Evolutionary conservation across 1,140 invertebrate genomes (phyloP).

Genomic region (Plutomurus gul): DNA sequence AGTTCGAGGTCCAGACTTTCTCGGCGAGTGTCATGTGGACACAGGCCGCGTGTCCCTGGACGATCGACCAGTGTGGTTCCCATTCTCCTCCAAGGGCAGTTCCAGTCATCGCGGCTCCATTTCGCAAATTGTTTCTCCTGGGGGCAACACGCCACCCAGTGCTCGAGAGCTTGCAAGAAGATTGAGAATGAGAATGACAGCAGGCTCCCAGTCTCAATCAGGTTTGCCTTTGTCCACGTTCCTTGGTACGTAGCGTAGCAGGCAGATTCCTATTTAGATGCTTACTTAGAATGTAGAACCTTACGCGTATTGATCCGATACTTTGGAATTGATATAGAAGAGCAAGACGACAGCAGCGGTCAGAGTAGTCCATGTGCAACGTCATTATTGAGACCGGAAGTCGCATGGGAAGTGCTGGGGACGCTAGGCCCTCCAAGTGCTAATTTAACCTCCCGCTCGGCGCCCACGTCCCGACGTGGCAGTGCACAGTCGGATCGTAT

Average conservation of each 20-base stretch:
- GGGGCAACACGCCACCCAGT: conserved; percentile 47
- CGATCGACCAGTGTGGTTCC: conserved; percentile 54
- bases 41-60: conserved; percentile 53
- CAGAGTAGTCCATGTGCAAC: conserved; percentile 53
- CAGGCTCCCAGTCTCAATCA: conserved; percentile 52
- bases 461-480: conserved; percentile 50
- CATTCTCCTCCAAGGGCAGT: conserved; percentile 52
- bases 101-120: conserved; percentile 53
- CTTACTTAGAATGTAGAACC: background rate
- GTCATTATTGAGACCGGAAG: conserved; percentile 52
- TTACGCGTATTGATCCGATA: background rate
- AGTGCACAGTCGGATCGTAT: conserved; percentile 53
- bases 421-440: conserved; percentile 51
- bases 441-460: conserved; percentile 50
- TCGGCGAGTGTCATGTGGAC: conserved; percentile 53
- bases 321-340: conserved; percentile 47
- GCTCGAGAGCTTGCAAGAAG: conserved; percentile 51
- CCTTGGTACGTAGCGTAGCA: conserved; percentile 22
- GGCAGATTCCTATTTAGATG: conserved; percentile 13
- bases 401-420: conserved; percentile 53
- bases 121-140: conserved; percentile 43
- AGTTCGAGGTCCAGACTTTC: conserved; percentile 46
- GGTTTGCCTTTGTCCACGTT: conserved; percentile 38
- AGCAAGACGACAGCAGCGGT: conserved; percentile 53
- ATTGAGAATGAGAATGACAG: conserved; percentile 48